Evolutionary conservation across 2,113 vertebrate genomes (phyloP).

Genomic region (Ictalurus furcatus): DNA sequence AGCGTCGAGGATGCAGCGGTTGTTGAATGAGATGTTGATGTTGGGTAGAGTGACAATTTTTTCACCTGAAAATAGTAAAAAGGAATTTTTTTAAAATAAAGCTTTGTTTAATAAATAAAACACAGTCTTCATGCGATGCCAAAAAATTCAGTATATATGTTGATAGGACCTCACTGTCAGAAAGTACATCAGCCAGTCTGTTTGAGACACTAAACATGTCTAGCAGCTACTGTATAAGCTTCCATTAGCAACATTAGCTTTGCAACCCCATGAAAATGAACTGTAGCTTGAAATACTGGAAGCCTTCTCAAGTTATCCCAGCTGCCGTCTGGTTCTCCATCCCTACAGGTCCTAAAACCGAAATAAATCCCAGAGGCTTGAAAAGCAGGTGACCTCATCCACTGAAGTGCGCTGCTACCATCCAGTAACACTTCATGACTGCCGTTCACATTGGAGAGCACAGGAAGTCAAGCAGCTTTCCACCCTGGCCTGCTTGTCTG

Average conservation of each 20-base stretch:
- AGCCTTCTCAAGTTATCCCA: not conserved
- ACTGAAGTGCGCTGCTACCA: slow-evolving; percentile 56
- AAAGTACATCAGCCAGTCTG: not conserved
- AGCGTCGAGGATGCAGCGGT: too few species aligned
- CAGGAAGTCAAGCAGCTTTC: slow-evolving; percentile 33
- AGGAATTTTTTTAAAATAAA: not conserved
- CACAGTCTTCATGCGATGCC: not conserved
- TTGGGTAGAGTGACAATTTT: too few species aligned
- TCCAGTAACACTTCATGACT: slow-evolving; percentile 72
- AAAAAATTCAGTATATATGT: not conserved
- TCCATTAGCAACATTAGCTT: not conserved
- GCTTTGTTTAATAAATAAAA: not conserved
- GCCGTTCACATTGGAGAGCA: slow-evolving; percentile 53
- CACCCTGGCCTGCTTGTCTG: slow-evolving; percentile 47
- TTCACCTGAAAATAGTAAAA: too few species aligned
- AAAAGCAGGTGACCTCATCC: slow-evolving; percentile 60
- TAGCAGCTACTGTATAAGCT: not conserved
- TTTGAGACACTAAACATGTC: not conserved
- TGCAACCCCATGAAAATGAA: not conserved
- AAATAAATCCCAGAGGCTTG: slow-evolving; percentile 16
- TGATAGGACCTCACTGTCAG: not conserved
- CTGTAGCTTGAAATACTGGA: not conserved
- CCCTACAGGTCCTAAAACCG: not conserved
- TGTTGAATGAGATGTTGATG: too few species aligned
- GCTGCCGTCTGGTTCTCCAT: not conserved